phyloP scores from a whole-genome alignment of 2,113 vertebrate species.

The Oryzias woworae region DNA sequence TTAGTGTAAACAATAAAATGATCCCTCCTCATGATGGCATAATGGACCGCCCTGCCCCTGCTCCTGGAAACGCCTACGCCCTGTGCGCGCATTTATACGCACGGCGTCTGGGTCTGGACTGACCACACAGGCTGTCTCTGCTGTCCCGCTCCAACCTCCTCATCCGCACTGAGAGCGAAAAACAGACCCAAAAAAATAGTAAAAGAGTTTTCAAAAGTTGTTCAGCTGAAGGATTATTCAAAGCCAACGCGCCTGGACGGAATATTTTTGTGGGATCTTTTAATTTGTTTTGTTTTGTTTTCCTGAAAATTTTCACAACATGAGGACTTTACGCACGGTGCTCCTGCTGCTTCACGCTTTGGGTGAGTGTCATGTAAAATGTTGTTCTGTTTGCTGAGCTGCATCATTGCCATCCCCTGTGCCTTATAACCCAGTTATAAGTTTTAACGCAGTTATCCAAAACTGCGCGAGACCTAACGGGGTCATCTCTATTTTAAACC shows the following conservation, averaged over 20 bases:
- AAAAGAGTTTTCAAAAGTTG: background rate
- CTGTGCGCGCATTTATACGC: background rate
- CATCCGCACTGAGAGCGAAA: conserved; percentile 5
- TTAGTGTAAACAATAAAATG: no score
- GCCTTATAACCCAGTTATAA: background rate
- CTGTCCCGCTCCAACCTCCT: background rate
- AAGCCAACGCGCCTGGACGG: conserved; percentile 30
- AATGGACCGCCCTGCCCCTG: no score
- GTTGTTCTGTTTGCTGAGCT: background rate
- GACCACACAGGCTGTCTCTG: conserved; percentile 12
- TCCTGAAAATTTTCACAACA: conserved; percentile 48
- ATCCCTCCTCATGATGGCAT: no score
- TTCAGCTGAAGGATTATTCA: conserved; percentile 14
- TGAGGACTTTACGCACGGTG: conserved; percentile 68
- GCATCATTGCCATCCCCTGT: background rate
- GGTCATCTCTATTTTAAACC: conserved; percentile 75
- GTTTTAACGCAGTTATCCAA: conserved; percentile 35
- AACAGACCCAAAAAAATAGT: background rate
- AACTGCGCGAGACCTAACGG: conserved; percentile 52
- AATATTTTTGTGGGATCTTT: conserved; percentile 25
- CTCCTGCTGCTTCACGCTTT: conserved; percentile 68
- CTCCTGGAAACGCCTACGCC: no score
- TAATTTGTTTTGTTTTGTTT: background rate
- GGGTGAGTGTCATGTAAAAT: conserved; percentile 56
- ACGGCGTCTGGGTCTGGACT: conserved; percentile 2